These are phyloP conservation scores for Oncorhynchus masou DNA, from an alignment of 2,113 vertebrate genomes.

Conservation along the genomic window DNA sequence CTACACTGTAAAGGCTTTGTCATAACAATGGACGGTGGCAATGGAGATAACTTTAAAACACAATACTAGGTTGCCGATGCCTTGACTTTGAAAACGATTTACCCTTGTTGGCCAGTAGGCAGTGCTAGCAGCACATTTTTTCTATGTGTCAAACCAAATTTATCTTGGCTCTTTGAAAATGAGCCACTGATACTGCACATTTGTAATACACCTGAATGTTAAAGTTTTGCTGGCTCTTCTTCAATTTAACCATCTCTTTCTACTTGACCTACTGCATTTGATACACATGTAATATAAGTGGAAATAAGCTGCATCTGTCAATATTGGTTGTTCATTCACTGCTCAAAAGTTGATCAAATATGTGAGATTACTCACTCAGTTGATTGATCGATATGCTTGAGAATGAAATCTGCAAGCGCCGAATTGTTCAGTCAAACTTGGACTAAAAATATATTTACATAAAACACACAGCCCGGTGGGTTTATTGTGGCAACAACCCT, in stretches of 20 bases:
- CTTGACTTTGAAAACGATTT: slow-evolving; percentile 17
- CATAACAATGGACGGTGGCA: too few species aligned
- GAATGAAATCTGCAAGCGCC: neutral
- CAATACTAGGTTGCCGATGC: neutral
- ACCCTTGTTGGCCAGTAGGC: slow-evolving; percentile 50
- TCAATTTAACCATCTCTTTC: neutral
- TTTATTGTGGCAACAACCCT: neutral
- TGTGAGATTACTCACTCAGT: neutral
- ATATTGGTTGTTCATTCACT: neutral
- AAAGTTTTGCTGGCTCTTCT: neutral
- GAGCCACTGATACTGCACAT: neutral
- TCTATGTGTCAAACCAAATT: neutral
- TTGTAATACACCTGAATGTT: neutral
- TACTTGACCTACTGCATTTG: neutral
- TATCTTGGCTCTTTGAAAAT: slow-evolving; percentile 1
- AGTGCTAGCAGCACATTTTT: slow-evolving; percentile 44
- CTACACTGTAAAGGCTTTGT: too few species aligned
- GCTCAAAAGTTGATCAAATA: neutral
- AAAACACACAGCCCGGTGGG: neutral
- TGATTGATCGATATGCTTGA: neutral
- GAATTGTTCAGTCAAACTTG: neutral
- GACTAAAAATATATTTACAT: slow-evolving; percentile 22
- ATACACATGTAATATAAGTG: neutral
- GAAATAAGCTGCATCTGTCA: neutral
- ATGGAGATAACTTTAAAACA: neutral